Percentiles rank a stretch among this genome's conserved stretches.
Conservation (phyloP, 2,888 invertebrate genomes). For the Scrobipalpa atriplicella region DNA sequence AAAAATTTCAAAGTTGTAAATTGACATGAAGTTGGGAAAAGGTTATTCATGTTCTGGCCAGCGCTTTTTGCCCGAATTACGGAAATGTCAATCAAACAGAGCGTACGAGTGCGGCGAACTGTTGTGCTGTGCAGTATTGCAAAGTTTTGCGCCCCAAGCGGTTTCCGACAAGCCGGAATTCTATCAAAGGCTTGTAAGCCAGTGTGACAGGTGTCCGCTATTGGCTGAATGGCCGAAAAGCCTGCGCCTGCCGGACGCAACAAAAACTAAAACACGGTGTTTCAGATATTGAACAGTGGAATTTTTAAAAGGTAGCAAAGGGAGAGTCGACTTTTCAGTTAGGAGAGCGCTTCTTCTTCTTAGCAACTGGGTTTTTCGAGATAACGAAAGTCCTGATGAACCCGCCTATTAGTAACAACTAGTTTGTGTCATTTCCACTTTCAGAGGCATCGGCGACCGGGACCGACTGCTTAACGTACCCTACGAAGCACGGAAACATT, state of each 20-base stretch:
- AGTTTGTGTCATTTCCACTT: no score
- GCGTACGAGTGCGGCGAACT: slow-evolving; percentile 5
- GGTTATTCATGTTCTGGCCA: not conserved
- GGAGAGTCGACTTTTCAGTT: not conserved
- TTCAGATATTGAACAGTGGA: slow-evolving; percentile 1
- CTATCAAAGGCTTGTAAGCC: slow-evolving; percentile 26
- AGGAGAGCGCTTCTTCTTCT: no score
- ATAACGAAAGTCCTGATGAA: no score
- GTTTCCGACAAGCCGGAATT: slow-evolving; percentile 24
- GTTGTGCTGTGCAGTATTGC: slow-evolving; percentile 14
- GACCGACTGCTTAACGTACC: no score
- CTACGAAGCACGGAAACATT: no score
- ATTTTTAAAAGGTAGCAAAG: slow-evolving; percentile 9
- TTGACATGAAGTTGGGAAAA: not conserved
- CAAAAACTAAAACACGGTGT: not conserved
- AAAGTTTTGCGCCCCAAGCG: slow-evolving; percentile 20
- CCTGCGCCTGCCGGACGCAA: slow-evolving; percentile 10
- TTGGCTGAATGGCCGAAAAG: slow-evolving; percentile 23
- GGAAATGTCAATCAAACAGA: slow-evolving; percentile 23
- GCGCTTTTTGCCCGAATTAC: slow-evolving; percentile 4
- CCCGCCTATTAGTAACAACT: no score
- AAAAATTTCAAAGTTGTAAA: not conserved
- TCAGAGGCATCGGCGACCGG: no score
- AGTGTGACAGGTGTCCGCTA: slow-evolving; percentile 24
- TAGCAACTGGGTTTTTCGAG: no score